Conservation (phyloP, 2,888 invertebrate genomes). For the Cataglyphis livida region DNA sequence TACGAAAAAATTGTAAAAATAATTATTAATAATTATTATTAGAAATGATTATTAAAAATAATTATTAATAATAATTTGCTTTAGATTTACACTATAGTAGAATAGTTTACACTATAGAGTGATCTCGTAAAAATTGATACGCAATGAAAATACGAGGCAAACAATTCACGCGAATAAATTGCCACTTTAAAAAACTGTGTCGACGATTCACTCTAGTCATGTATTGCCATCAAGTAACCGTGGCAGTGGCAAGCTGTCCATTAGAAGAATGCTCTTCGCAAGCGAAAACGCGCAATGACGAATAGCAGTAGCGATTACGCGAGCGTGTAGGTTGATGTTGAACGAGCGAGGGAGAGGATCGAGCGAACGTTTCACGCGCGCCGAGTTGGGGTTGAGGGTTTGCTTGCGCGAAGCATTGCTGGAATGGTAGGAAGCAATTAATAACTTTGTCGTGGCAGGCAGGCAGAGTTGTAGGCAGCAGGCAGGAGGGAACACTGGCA, state of each 20-base stretch:
- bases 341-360: conserved; percentile 52
- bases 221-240: conserved; percentile 16
- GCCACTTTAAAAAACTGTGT: conserved; percentile 17
- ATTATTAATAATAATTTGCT: neutral
- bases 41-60: too few relatives aligned
- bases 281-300: conserved; percentile 77
- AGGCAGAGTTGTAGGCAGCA: conserved; percentile 46
- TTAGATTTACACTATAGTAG: neutral
- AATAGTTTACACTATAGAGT: neutral
- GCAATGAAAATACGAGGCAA: neutral
- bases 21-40: too few relatives aligned
- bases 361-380: conserved; percentile 58
- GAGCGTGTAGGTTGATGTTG: conserved; percentile 62
- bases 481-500: conserved; percentile 70
- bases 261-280: conserved; percentile 65
- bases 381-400: conserved; percentile 70
- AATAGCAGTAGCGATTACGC: conserved; percentile 77
- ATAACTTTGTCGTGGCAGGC: conserved; percentile 84
- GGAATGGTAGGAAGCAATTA: conserved; percentile 85
- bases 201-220: conserved; percentile 19
- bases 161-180: conserved; percentile 10
- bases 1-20: neutral
- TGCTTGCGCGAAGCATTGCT: conserved; percentile 72
- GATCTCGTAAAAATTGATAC: neutral
- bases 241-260: conserved; percentile 59